phyloP scores from a whole-genome alignment of 2,113 vertebrate genomes.

The Numenius arquata region DNA sequence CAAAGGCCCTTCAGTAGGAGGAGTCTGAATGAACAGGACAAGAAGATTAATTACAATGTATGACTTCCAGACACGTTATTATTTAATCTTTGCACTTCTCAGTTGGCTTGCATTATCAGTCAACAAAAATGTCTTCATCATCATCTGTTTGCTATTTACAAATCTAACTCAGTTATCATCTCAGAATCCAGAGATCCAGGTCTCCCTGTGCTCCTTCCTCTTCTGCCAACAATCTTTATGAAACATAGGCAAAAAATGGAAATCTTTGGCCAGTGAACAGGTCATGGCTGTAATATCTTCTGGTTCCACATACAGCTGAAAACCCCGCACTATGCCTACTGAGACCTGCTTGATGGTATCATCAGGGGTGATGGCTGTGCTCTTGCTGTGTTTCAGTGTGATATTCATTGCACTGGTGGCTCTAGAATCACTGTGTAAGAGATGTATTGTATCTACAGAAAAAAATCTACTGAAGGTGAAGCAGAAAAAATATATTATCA shows the following conservation, averaged over 20 bases:
- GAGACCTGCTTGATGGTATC: neutral
- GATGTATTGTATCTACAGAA: neutral
- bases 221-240: neutral
- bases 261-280: neutral
- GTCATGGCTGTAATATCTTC: neutral
- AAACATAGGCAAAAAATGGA: neutral
- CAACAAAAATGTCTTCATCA: constrained; percentile 3
- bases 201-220: neutral
- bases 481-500: neutral
- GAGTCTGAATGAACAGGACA: constrained; percentile 44
- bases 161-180: constrained; percentile 39
- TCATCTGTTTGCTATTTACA: constrained; percentile 65
- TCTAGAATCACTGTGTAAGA: neutral
- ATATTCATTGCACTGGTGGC: neutral
- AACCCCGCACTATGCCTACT: neutral
- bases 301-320: neutral
- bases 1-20: neutral
- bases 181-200: neutral
- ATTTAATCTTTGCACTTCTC: constrained; percentile 67
- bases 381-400: neutral
- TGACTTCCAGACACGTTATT: constrained; percentile 58
- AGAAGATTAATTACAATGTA: constrained; percentile 51
- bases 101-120: constrained; percentile 58
- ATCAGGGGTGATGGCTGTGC: neutral
- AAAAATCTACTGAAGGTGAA: neutral